phyloP scores from a whole-genome alignment of 1,140 invertebrate species.

The Asbolus verrucosus region DNA sequence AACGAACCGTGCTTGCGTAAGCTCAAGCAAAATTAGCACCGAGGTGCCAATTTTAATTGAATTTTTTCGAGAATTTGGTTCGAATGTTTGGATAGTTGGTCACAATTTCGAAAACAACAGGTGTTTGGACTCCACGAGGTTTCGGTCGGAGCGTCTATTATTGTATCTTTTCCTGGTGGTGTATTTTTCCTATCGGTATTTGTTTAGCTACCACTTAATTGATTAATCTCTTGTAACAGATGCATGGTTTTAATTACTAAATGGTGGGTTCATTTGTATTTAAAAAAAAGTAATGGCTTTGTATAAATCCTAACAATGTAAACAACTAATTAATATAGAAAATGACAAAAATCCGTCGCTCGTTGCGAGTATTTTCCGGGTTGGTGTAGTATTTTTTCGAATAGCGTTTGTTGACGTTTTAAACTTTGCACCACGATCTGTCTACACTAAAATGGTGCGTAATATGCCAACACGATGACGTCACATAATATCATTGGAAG shows the following conservation, averaged over 20 bases:
- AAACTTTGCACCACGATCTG: slow-evolving; percentile 6
- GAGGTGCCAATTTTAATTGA: too few species aligned
- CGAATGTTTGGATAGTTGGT: too few species aligned
- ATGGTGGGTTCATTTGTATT: neutral
- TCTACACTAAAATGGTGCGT: slow-evolving; percentile 37
- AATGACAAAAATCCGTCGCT: slow-evolving; percentile 8
- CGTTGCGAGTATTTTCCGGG: neutral
- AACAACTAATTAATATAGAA: slow-evolving; percentile 31
- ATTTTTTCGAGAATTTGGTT: neutral
- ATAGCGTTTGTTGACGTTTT: slow-evolving; percentile 24
- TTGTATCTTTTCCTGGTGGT: neutral
- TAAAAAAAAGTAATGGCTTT: neutral
- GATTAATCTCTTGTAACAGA: neutral
- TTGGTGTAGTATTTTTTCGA: neutral
- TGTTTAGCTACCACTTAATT: neutral
- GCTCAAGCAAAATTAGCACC: too few species aligned
- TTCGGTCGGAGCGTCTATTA: too few species aligned
- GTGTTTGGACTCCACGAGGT: too few species aligned
- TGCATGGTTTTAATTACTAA: slow-evolving; percentile 13
- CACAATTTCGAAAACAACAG: too few species aligned
- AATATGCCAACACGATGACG: slow-evolving; percentile 19
- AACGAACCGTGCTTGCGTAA: too few species aligned
- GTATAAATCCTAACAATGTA: slow-evolving; percentile 1
- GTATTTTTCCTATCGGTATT: neutral
- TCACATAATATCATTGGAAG: slow-evolving; percentile 34